Evolutionary conservation across 2,113 vertebrate genomes (phyloP).

Genomic region (Plotosus lineatus): DNA sequence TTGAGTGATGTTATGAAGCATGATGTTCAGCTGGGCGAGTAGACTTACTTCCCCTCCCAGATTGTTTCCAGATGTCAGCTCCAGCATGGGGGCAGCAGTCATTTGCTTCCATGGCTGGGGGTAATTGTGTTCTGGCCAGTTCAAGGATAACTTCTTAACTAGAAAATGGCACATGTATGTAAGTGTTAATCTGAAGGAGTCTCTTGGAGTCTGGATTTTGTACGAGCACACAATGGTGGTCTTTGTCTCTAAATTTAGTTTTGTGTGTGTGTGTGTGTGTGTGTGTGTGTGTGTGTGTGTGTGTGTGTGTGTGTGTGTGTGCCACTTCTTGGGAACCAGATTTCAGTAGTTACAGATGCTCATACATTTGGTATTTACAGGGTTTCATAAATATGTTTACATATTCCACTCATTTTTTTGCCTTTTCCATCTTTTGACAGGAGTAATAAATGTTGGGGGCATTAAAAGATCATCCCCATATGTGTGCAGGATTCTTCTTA

Average conservation of each 20-base stretch:
- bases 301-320: constrained; percentile 6
- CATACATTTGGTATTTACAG: background rate
- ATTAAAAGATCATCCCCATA: background rate
- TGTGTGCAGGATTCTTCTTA: background rate
- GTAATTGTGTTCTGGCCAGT: background rate
- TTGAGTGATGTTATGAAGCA: constrained; percentile 1
- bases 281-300: constrained; percentile 3
- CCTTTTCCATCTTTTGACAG: background rate
- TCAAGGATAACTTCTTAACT: constrained; percentile 7
- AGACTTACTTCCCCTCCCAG: constrained; percentile 9
- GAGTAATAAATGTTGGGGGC: background rate
- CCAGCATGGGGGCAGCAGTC: background rate
- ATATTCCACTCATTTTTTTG: background rate
- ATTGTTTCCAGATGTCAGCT: constrained; percentile 46
- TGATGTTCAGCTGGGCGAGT: background rate
- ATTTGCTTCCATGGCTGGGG: constrained; percentile 20
- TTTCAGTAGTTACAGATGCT: constrained; percentile 31
- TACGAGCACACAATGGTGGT: constrained; percentile 20
- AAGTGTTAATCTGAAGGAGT: background rate
- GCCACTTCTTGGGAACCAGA: constrained; percentile 14
- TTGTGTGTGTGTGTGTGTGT: background rate
- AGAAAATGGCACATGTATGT: constrained; percentile 9
- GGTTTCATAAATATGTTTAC: background rate
- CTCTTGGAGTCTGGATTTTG: constrained; percentile 11
- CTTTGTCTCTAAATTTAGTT: background rate